These are phyloP conservation scores for Danaus plexippus DNA, from an alignment of 1,140 invertebrate genomes.

Conservation along the genomic window DNA sequence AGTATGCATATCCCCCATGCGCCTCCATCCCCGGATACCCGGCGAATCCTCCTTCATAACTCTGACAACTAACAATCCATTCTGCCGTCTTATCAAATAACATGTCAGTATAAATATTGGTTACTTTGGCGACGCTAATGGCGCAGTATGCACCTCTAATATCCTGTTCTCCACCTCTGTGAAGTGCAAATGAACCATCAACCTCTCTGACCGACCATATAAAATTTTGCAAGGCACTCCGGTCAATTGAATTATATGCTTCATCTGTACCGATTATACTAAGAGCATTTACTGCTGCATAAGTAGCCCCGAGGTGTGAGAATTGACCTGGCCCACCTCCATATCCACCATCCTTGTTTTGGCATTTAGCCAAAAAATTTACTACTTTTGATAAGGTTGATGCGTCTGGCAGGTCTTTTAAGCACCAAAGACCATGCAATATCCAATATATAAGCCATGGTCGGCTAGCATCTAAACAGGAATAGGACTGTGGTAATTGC, in stretches of 20 bases:
- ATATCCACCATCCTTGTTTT: conserved; percentile 89
- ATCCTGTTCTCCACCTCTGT: conserved; percentile 95
- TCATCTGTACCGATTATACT: conserved; percentile 90
- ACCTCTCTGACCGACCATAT: conserved; percentile 81
- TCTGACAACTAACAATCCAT: conserved; percentile 95
- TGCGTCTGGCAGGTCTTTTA: conserved; percentile 81
- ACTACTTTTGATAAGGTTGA: conserved; percentile 78
- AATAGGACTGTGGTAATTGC: conserved; percentile 78
- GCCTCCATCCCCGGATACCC: conserved; percentile 96
- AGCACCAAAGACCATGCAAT: conserved; percentile 87
- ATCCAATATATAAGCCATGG: conserved; percentile 98
- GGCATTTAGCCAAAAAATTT: conserved; percentile 83
- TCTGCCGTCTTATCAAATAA: conserved; percentile 90
- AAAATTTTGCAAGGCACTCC: conserved; percentile 83
- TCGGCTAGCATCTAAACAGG: conserved; percentile 92
- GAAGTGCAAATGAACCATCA: conserved; percentile 94
- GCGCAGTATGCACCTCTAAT: conserved; percentile 97
- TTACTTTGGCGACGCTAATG: conserved; percentile 87
- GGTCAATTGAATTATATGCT: conserved; percentile 90
- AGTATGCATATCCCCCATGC: conserved; percentile 98
- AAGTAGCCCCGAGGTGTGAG: conserved; percentile 95
- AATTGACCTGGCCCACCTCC: conserved; percentile 93
- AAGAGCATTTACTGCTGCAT: conserved; percentile 95
- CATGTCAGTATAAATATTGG: conserved; percentile 81
- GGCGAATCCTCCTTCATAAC: conserved; percentile 98